Base-by-base conservation (phyloP, 2,888 invertebrate genomes). In the Odontomyia ornata region DNA sequence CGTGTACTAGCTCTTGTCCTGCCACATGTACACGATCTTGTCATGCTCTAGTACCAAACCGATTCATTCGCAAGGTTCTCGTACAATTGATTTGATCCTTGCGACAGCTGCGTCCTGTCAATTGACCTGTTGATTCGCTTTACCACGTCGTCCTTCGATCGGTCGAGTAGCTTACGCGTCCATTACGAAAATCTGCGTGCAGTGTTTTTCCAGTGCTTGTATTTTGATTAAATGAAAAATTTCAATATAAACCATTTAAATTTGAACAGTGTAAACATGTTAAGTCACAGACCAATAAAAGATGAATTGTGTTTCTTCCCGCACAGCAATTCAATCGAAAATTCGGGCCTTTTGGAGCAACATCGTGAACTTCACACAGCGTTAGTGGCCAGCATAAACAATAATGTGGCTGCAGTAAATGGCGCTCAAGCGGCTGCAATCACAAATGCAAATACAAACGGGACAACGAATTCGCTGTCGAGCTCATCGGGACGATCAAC, bases 401-500 rank as follows among this genome's bases (percentile, higher is more conserved):
- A 84, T 82, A 78, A 79, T 69, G 84, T 85, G 65, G 83, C 89
- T 1, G 86, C 83, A 84, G 88, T 79, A 85, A 88, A 71, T 80
- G 88, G 83, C 86, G 87, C 80, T 62, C 86, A 82, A 80, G 79
- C 79, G 79, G 23, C 85, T 83, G 79, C 81, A 79, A 57, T 72
- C 65, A n/a, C n/a, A n/a, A n/a, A n/a, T n/a, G 75, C 28, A n/a
- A 77, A 67, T 57, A 76, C 80, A 52, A 80, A 81, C 67, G 80
- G 80, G 56, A 77, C 81, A 80, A 86, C 88, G 80, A 88, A 88
- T 81, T 89, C 90, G 82, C 89, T 91, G 82, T 89, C 89, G 67
- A 87, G 88, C 77, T 93, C 93, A 71, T 94, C 93, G 23, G 94
- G 93, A 11, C 90, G 93, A 79, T 93, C 93, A 76, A 93, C 93